These are phyloP conservation scores for Cephalopachus bancanus DNA, from an alignment of 2,797 vertebrate species.

Conservation along the genomic window DNA sequence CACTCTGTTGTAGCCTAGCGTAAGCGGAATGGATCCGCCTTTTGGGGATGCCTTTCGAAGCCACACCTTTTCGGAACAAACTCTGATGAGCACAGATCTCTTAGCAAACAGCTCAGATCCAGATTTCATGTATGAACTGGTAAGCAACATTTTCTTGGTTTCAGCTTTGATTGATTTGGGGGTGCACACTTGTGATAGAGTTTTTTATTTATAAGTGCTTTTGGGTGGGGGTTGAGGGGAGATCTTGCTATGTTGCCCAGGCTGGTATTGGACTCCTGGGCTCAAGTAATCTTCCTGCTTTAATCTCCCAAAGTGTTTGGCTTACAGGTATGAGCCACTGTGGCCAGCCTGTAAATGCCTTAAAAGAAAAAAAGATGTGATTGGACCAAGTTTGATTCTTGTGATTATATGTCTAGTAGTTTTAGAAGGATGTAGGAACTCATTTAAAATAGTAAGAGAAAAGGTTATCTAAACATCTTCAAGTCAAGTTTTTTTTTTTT, in stretches of 20 bases:
- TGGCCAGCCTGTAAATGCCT: background rate
- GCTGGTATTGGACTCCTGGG: too few relatives aligned
- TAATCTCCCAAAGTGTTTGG: too few relatives aligned
- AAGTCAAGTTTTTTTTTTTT: background rate
- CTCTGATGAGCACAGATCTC: conserved; percentile 98
- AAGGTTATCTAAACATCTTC: conserved; percentile 14
- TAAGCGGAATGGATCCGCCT: conserved; percentile 99
- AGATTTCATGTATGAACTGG: conserved; percentile 99
- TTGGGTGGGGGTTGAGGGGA: too few relatives aligned
- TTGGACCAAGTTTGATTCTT: conserved; percentile 49
- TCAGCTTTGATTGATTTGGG: conserved; percentile 67
- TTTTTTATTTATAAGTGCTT: conserved; percentile 29
- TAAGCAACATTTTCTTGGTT: conserved; percentile 88
- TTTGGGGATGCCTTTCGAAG: conserved; percentile 99
- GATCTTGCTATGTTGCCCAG: too few relatives aligned
- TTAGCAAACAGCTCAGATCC: conserved; percentile 98
- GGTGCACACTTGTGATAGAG: background rate
- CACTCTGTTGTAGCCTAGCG: conserved; percentile 93
- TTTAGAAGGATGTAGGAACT: background rate
- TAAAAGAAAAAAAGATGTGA: conserved; percentile 27
- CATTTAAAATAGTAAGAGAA: conserved; percentile 16
- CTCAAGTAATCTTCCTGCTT: too few relatives aligned
- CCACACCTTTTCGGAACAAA: conserved; percentile 98
- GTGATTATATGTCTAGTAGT: conserved; percentile 19
- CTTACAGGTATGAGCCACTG: too few relatives aligned